Conservation (phyloP, 2,113 vertebrate species). For the Panthera tigris region DNA sequence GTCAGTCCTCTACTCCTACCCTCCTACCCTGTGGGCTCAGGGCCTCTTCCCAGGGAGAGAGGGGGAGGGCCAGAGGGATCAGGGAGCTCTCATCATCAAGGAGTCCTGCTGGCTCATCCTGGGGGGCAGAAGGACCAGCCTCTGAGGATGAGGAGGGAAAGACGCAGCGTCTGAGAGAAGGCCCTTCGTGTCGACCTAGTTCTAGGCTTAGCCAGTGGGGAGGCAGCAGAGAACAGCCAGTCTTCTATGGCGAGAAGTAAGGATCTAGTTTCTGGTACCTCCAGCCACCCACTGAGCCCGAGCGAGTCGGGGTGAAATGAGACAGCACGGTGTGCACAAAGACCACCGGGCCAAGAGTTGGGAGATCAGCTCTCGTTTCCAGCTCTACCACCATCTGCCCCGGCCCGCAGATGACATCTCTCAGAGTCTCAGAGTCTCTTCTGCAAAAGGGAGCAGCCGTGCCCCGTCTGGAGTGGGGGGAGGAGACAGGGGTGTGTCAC, state of each 20-base stretch:
- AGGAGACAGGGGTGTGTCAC: not conserved
- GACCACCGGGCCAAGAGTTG: not conserved
- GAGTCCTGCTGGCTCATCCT: not conserved
- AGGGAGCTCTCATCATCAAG: not conserved
- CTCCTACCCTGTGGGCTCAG: not conserved
- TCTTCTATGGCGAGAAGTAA: not conserved
- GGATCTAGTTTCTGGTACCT: not conserved
- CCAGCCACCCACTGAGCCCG: not conserved
- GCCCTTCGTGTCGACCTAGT: not conserved
- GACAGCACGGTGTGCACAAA: fast-evolving
- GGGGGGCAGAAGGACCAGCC: not conserved
- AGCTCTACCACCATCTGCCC: fast-evolving
- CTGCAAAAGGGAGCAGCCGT: not conserved
- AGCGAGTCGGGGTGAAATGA: fast-evolving
- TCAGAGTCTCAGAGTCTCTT: not conserved
- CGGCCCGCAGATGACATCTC: not conserved
- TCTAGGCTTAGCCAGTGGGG: not conserved
- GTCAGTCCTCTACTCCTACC: not conserved
- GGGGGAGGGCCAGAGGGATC: not conserved
- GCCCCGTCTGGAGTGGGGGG: not conserved
- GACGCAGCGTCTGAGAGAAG: fast-evolving
- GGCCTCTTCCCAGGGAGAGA: not conserved
- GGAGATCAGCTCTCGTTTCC: fast-evolving
- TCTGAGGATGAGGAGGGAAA: not conserved
- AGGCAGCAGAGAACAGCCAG: fast-evolving